These are phyloP conservation scores for Eupithecia exiguata DNA, from an alignment of 2,888 invertebrate genomes.

Conservation along the genomic window DNA sequence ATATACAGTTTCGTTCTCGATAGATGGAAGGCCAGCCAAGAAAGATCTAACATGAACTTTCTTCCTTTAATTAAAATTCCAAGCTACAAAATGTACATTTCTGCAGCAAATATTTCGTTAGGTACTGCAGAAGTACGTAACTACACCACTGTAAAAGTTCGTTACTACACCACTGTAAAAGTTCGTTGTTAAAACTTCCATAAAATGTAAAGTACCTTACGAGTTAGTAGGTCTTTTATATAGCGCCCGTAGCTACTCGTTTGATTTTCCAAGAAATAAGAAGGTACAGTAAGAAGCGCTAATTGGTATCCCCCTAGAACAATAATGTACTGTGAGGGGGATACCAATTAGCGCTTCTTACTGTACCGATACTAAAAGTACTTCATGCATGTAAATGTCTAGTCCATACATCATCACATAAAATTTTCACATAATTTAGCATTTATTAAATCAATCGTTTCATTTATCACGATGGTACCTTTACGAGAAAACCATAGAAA, in stretches of 20 bases:
- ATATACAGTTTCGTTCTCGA: background rate
- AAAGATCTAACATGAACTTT: background rate
- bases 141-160: background rate
- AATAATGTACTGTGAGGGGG: too few relatives aligned
- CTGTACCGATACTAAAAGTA: background rate
- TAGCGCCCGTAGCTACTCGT: background rate
- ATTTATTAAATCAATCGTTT: background rate
- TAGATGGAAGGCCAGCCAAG: background rate
- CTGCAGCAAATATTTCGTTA: background rate
- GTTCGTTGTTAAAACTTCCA: background rate
- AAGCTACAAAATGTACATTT: background rate
- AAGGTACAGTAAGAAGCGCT: too few relatives aligned
- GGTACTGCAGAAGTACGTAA: background rate
- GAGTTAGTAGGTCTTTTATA: background rate
- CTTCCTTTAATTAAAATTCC: constrained; percentile 1
- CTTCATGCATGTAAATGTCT: background rate
- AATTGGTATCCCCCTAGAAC: too few relatives aligned
- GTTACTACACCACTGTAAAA: too few relatives aligned
- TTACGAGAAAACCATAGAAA: background rate
- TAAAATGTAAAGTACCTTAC: background rate
- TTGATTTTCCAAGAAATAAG: background rate
- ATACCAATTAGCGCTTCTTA: too few relatives aligned
- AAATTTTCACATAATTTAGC: background rate
- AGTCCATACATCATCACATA: background rate
- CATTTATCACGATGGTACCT: background rate